Conservation (phyloP, 2,888 invertebrate species). For the Portevinia maculata region DNA sequence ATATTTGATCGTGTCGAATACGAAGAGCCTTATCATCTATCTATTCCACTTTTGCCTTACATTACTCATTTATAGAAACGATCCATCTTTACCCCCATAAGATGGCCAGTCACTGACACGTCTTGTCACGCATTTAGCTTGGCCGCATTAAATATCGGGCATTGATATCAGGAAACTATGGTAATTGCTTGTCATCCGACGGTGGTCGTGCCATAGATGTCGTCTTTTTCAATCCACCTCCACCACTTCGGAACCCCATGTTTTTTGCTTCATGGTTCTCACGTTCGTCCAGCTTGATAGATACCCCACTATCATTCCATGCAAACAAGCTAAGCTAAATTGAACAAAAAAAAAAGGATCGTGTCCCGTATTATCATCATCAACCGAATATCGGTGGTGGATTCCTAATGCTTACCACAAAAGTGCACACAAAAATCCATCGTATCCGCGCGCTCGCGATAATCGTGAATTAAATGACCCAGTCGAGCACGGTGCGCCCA, state of each 20-base stretch:
- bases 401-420: constrained; percentile 48
- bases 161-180: constrained; percentile 61
- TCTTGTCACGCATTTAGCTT: constrained; percentile 69
- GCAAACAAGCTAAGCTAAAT: constrained; percentile 68
- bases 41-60: too few relatives aligned
- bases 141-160: constrained; percentile 66
- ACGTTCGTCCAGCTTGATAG: constrained; percentile 59
- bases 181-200: constrained; percentile 71
- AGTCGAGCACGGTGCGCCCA: constrained; percentile 72
- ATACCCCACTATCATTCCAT: constrained; percentile 60
- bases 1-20: too few relatives aligned
- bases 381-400: constrained; percentile 65
- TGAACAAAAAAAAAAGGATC: constrained; percentile 54
- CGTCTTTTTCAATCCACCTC: constrained; percentile 35
- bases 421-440: constrained; percentile 56
- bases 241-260: background rate
- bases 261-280: constrained; percentile 58
- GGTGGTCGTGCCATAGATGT: constrained; percentile 59
- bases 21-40: too few relatives aligned
- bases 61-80: too few relatives aligned
- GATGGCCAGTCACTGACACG: background rate
- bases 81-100: background rate
- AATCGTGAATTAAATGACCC: constrained; percentile 75
- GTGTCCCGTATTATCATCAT: constrained; percentile 72
- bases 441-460: constrained; percentile 59